Conservation (phyloP, 2,113 vertebrate genomes). For the Hirundichthys speculiger region DNA sequence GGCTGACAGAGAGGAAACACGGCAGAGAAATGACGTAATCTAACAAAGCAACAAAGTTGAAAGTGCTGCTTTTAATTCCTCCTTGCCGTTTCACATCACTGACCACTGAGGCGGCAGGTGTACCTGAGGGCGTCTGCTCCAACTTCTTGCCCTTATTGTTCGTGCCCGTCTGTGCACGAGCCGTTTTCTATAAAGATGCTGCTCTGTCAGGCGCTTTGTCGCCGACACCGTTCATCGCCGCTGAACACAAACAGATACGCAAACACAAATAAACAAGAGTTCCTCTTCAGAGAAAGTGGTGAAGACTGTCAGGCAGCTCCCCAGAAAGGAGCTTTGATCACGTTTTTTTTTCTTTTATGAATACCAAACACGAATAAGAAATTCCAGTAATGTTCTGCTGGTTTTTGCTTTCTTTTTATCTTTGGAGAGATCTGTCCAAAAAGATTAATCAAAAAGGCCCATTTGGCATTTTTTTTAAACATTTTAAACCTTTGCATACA, state of each 20-base stretch:
- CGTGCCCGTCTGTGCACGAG: conserved; percentile 23
- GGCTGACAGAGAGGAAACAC: conserved; percentile 42
- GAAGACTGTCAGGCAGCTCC: conserved; percentile 10
- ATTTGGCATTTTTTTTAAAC: no score
- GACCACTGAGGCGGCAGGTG: not conserved
- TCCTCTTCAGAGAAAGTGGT: conserved; percentile 7
- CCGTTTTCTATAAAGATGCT: conserved; percentile 12
- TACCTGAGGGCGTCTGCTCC: conserved; percentile 25
- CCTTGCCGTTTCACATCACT: conserved; percentile 5
- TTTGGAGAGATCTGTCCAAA: no score
- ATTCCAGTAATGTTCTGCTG: conserved; percentile 5
- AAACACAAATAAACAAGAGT: conserved; percentile 40
- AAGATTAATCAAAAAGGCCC: no score
- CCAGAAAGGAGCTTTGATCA: conserved; percentile 45
- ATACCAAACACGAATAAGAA: conserved; percentile 10
- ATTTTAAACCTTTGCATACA: no score
- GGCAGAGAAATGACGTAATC: conserved; percentile 29
- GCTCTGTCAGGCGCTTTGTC: conserved; percentile 50
- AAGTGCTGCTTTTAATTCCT: no score
- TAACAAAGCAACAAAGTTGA: no score
- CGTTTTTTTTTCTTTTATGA: conserved; percentile 2
- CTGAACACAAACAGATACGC: conserved; percentile 1
- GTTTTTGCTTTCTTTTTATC: not conserved
- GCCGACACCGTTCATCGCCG: conserved; percentile 23
- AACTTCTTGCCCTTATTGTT: conserved; percentile 25